Percentiles rank a stretch among this genome's conserved stretches.
These are phyloP conservation scores for Harpegnathos saltator DNA, from an alignment of 1,140 invertebrate species.

Conservation along the genomic window DNA sequence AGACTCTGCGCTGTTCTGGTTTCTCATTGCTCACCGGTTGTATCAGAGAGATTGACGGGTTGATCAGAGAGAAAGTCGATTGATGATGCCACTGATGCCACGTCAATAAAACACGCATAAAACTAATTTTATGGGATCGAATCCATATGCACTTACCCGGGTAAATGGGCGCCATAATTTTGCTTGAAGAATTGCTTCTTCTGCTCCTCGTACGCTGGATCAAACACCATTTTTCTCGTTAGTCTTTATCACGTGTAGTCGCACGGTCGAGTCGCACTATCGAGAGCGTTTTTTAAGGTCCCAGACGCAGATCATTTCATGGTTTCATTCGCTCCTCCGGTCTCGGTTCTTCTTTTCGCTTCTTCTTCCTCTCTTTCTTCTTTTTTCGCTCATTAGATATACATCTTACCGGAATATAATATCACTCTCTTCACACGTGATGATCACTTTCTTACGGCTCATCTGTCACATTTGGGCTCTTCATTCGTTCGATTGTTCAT, in stretches of 20 bases:
- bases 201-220: conserved; percentile 79
- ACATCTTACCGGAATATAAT: background rate
- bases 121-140: conserved; percentile 1
- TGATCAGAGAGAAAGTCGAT: background rate
- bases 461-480: background rate
- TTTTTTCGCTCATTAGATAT: conserved; percentile 5
- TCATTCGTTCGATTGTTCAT: background rate
- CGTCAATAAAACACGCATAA: background rate
- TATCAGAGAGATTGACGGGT: no score
- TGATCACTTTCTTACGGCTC: background rate
- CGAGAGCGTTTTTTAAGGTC: background rate
- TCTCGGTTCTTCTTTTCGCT: background rate
- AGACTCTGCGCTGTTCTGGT: background rate
- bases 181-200: conserved; percentile 80
- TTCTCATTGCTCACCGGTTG: no score
- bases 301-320: conserved; percentile 16
- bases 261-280: conserved; percentile 17
- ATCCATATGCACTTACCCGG: conserved; percentile 78
- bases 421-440: background rate
- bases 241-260: background rate
- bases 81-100: no score
- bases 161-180: conserved; percentile 82
- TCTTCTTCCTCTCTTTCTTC: background rate
- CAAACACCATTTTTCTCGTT: conserved; percentile 80
- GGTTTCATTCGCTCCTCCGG: background rate